These are phyloP conservation scores for Emydocephalus ijimae DNA, from an alignment of 2,113 vertebrate species.

Conservation along the genomic window DNA sequence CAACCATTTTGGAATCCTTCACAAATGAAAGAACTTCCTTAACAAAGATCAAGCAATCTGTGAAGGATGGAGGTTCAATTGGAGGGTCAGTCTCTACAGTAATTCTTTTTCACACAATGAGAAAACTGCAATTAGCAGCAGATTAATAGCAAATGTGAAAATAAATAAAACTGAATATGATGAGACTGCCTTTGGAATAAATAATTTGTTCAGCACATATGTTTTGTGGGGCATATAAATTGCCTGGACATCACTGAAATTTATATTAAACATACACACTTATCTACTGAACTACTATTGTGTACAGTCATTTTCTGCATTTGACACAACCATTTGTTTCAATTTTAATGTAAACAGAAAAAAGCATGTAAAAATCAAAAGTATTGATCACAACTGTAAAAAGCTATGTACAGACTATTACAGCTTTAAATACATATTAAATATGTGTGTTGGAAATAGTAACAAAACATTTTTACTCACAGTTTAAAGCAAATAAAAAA, in stretches of 20 bases:
- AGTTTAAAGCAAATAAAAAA: constrained; percentile 23
- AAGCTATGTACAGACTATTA: constrained; percentile 47
- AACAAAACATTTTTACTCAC: constrained; percentile 43
- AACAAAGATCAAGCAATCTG: constrained; percentile 40
- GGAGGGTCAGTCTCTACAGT: neutral
- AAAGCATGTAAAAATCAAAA: constrained; percentile 49
- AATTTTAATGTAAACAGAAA: constrained; percentile 42
- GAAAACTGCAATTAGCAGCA: neutral
- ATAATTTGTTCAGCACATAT: constrained; percentile 25
- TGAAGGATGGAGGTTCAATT: neutral
- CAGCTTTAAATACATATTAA: constrained; percentile 28
- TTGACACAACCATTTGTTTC: constrained; percentile 51
- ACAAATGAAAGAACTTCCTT: constrained; percentile 42
- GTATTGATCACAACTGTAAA: constrained; percentile 44
- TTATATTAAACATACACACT: constrained; percentile 32
- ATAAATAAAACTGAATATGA: neutral
- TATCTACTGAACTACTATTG: constrained; percentile 20
- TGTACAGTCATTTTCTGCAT: constrained; percentile 41
- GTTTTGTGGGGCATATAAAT: constrained; percentile 35
- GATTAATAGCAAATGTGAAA: neutral
- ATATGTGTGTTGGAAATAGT: constrained; percentile 38
- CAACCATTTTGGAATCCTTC: constrained; percentile 9
- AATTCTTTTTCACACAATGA: constrained; percentile 21
- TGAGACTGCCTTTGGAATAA: neutral
- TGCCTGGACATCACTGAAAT: constrained; percentile 12